Base-by-base conservation (phyloP, 2,888 invertebrate genomes). In the Aphelenchoides bicaudatus region DNA sequence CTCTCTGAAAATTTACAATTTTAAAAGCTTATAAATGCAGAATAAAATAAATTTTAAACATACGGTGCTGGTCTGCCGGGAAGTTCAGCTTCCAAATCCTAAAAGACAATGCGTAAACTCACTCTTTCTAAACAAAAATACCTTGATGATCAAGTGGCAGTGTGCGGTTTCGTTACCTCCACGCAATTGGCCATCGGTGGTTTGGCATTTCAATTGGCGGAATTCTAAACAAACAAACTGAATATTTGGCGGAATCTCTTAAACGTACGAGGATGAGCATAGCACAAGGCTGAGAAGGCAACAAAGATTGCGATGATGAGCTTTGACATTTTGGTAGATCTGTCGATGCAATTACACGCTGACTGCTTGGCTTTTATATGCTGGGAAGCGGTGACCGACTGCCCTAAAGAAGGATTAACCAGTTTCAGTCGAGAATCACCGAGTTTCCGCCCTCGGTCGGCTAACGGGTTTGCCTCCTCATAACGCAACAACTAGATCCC, bases 61-160 rank as follows among this genome's bases (percentile, higher is more conserved):
- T n/a, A n/a, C n/a, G 74, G 68, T 2, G 73, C 68, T 23, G 69
- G 71, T 38, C 75, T 63, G 30, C 74, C 75, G 4, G 68, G 66
- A 29, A 65, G 65, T 37, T 72, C 61, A 34, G 67, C 68, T 52
- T 75, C 75, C 29, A 67, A 30, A 30, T 67, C 67, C 34, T 34
- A n/a, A 10, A 34, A 34, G 34, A 10, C 10, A 34, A 10, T 34
- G 34, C 10, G n/a, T n/a, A n/a, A 34, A 34, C 10, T 10, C 10
- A 34, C 34, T 10, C 34, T 10, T 34, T 34, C 34, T 10, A 34
- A 10, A n/a, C n/a, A n/a, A 10, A n/a, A 34, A 10, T n/a, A 34
- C 66, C 58, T 75, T 75, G 51, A 75, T 60, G 34, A 75, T 73
- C 59, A 75, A 61, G 52, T 72, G 71, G 49, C 75, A 75, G 8